These are phyloP conservation scores for Scaptomyza montana DNA, from an alignment of 1,140 invertebrate species.

Conservation along the genomic window DNA sequence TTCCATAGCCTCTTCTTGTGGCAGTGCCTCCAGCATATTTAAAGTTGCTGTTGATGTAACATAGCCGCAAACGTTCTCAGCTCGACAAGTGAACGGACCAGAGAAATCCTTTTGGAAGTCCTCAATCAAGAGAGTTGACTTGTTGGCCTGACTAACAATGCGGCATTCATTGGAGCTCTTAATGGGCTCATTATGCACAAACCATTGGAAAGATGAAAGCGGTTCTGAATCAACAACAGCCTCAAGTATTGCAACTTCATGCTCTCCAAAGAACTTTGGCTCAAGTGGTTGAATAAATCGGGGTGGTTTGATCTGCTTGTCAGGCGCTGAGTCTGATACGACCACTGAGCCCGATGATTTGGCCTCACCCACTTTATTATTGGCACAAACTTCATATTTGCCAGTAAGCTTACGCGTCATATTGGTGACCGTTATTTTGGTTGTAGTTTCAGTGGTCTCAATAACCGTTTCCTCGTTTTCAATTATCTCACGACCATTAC, in stretches of 20 bases:
- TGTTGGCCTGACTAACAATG: conserved; percentile 90
- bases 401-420: conserved; percentile 90
- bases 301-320: conserved; percentile 88
- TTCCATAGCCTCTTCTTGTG: conserved; percentile 86
- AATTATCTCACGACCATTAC: conserved; percentile 92
- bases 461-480: conserved; percentile 88
- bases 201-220: conserved; percentile 94
- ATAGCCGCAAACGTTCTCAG: conserved; percentile 94
- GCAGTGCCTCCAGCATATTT: conserved; percentile 86
- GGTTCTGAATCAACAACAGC: conserved; percentile 90
- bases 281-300: conserved; percentile 89
- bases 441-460: conserved; percentile 87
- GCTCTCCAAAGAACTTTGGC: conserved; percentile 89
- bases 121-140: conserved; percentile 91
- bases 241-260: conserved; percentile 92
- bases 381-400: conserved; percentile 92
- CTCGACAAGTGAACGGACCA: conserved; percentile 93
- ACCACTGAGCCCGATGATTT: conserved; percentile 91
- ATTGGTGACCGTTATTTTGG: conserved; percentile 88
- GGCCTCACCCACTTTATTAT: conserved; percentile 90
- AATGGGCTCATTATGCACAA: conserved; percentile 88
- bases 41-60: conserved; percentile 92
- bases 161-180: conserved; percentile 87
- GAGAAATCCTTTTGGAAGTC: conserved; percentile 89
- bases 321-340: conserved; percentile 86